Evolutionary conservation across 2,797 vertebrate genomes (phyloP).

Genomic region (Astyanax mexicanus): DNA sequence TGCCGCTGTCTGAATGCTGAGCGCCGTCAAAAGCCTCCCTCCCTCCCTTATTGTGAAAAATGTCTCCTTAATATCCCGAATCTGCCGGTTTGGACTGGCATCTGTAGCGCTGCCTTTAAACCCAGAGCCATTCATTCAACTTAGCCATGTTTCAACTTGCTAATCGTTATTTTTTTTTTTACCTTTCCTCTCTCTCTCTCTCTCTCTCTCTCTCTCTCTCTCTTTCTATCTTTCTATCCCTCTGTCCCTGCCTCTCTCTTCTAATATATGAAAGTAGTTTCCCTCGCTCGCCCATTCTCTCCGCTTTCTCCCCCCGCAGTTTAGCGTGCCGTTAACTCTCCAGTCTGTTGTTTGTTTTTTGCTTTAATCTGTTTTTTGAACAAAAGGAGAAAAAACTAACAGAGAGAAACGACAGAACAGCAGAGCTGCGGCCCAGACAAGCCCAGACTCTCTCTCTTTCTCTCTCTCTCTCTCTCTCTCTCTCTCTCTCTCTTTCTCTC

Average conservation of each 20-base stretch:
- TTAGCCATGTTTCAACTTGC: constrained; percentile 57
- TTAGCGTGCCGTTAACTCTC: constrained; percentile 54
- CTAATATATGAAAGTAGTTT: not conserved
- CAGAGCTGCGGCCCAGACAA: constrained; percentile 30
- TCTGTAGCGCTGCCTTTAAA: constrained; percentile 53
- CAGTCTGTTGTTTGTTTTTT: constrained; percentile 63
- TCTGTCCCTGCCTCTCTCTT: constrained; percentile 2
- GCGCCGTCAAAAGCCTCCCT: constrained; percentile 47
- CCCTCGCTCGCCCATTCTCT: not conserved
- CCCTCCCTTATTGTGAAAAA: constrained; percentile 42
- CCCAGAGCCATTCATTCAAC: constrained; percentile 48
- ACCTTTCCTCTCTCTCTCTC: not conserved
- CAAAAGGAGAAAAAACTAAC: constrained; percentile 55
- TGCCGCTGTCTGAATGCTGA: constrained; percentile 52
- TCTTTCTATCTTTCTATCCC: too few relatives aligned
- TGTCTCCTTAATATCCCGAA: constrained; percentile 55
- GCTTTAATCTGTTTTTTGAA: constrained; percentile 58
- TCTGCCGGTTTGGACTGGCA: constrained; percentile 53
- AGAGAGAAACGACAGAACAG: constrained; percentile 29
- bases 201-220: constrained; percentile 12
- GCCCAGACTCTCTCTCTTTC: constrained; percentile 5
- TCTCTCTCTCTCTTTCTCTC: not conserved
- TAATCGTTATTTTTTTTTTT: constrained; percentile 45
- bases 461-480: not conserved
- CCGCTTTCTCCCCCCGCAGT: constrained; percentile 29